These are phyloP conservation scores for Minunthozetes semirufus DNA, from an alignment of 2,888 invertebrate genomes.

Conservation along the genomic window DNA sequence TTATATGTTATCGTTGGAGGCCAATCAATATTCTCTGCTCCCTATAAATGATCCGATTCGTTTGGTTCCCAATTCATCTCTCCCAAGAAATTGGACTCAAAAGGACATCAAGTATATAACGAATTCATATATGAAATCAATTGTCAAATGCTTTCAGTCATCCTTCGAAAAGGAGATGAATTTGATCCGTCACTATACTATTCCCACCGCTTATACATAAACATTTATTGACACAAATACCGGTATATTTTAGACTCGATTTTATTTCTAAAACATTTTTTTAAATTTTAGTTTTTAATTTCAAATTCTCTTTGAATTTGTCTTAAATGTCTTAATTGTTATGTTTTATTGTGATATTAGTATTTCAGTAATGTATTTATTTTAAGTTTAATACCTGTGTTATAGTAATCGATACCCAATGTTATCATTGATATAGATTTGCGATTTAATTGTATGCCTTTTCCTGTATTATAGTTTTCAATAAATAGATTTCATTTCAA, in stretches of 20 bases:
- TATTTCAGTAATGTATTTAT: not conserved
- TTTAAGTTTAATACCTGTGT: not conserved
- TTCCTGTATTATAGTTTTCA: not conserved
- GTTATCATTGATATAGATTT: not conserved
- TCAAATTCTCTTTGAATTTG: not conserved
- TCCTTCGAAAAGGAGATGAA: constrained; percentile 7
- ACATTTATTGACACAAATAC: not conserved
- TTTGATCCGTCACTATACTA: not conserved
- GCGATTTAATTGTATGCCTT: not conserved
- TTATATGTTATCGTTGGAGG: not conserved
- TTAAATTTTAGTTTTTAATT: not conserved
- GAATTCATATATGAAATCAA: not conserved
- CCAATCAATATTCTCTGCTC: not conserved
- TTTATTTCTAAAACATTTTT: not conserved
- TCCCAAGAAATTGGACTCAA: constrained; percentile 28
- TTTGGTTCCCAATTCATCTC: not conserved
- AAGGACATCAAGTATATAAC: constrained; percentile 6
- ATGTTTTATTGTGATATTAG: not conserved
- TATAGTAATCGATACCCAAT: not conserved
- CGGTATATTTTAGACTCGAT: not conserved
- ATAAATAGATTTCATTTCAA: not conserved
- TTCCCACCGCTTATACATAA: not conserved
- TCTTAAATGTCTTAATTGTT: not conserved
- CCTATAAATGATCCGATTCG: constrained; percentile 28
- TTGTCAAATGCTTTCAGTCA: constrained; percentile 11